Percentiles rank a stretch among this genome's conserved stretches.
phyloP scores from a whole-genome alignment of 2,113 vertebrate genomes.

The Alethe castanea region DNA sequence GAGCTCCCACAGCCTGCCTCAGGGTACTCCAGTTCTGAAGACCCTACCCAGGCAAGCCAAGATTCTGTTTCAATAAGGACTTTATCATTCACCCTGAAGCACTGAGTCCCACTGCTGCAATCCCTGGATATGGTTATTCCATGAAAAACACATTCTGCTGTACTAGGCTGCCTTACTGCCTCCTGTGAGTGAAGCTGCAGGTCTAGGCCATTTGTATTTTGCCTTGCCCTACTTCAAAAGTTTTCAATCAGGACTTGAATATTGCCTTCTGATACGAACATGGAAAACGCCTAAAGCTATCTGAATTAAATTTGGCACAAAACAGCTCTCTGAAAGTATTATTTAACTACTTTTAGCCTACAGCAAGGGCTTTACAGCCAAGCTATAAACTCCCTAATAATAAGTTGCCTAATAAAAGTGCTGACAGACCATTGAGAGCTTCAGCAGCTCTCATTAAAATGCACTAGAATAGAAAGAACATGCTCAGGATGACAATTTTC shows the following conservation, averaged over 20 bases:
- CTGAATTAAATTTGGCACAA: conserved; percentile 29
- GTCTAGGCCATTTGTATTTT: not conserved
- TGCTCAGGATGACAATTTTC: conserved; percentile 6
- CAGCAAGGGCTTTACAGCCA: conserved; percentile 44
- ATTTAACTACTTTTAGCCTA: conserved; percentile 49
- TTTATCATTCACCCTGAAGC: not conserved
- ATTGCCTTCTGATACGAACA: not conserved
- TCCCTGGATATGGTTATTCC: not conserved
- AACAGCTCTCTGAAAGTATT: conserved; percentile 44
- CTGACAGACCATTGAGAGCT: conserved; percentile 37
- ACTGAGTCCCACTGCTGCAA: not conserved
- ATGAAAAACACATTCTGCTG: not conserved
- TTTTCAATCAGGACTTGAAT: conserved; percentile 11
- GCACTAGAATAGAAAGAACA: conserved; percentile 4
- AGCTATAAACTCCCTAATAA: conserved; percentile 44
- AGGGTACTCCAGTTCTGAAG: not conserved
- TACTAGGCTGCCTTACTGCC: not conserved
- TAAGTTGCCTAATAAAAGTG: conserved; percentile 46
- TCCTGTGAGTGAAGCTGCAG: not conserved
- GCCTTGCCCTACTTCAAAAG: not conserved
- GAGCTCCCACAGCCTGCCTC: not conserved
- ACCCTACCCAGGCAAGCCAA: not conserved
- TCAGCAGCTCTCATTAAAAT: conserved; percentile 30
- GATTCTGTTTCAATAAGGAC: not conserved
- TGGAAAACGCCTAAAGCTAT: not conserved